Percentiles rank a stretch among this genome's conserved stretches.
phyloP scores from a whole-genome alignment of 1,140 invertebrate genomes.

The Drosophila repleta region DNA sequence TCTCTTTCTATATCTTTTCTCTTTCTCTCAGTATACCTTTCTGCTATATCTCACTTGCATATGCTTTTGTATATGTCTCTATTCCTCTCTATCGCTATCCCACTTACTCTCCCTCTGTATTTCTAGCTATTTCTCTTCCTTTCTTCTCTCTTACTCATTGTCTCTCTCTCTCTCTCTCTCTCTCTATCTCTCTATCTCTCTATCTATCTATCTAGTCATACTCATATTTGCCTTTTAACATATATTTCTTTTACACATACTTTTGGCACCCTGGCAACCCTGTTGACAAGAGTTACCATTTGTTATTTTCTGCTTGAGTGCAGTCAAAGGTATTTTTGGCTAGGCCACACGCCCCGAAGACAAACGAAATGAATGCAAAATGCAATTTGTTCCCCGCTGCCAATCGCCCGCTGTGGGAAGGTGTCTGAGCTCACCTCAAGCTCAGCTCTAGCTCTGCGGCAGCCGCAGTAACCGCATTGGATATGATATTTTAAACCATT shows the following conservation, averaged over 20 bases:
- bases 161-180: not conserved
- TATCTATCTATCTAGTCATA: not conserved
- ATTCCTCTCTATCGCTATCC: not conserved
- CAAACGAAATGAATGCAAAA: conserved; percentile 41
- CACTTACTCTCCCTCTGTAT: not conserved
- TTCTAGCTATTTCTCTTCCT: too few relatives aligned
- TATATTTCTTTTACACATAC: too few relatives aligned
- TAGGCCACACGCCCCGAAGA: conserved; percentile 25
- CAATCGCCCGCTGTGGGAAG: conserved; percentile 14
- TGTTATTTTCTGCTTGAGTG: conserved; percentile 44
- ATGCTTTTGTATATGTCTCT: not conserved
- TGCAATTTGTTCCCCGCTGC: conserved; percentile 39
- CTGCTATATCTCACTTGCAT: too few relatives aligned
- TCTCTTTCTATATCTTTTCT: not conserved
- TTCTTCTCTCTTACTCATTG: too few relatives aligned
- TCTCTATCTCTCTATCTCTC: not conserved
- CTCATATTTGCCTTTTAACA: too few relatives aligned
- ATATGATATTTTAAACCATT: conserved; percentile 32
- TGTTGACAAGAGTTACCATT: not conserved
- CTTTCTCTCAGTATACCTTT: too few relatives aligned
- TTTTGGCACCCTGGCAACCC: not conserved
- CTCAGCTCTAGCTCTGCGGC: not conserved
- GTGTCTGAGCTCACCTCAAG: conserved; percentile 15
- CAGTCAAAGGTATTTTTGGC: conserved; percentile 1
- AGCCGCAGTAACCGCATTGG: not conserved